A percentile compares a stretch with the other conserved stretches of the same genome.
These are phyloP conservation scores for Guaruba guarouba DNA, from an alignment of 2,113 vertebrate genomes.

Conservation along the genomic window DNA sequence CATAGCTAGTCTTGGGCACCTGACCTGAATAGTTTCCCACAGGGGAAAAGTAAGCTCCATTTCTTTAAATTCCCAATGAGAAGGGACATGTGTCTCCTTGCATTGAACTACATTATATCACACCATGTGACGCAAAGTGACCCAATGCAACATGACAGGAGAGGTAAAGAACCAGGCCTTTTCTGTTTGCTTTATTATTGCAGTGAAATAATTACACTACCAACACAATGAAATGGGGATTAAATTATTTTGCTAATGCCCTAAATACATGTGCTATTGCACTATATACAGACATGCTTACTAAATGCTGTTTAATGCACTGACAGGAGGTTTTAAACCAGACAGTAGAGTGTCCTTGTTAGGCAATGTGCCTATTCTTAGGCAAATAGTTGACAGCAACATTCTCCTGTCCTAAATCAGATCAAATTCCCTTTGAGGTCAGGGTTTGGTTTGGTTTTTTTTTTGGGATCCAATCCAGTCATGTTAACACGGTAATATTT, in stretches of 20 bases:
- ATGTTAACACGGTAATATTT: background rate
- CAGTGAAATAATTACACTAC: background rate
- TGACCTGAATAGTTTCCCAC: constrained; percentile 74
- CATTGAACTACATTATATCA: constrained; percentile 76
- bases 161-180: constrained; percentile 67
- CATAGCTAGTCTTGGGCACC: constrained; percentile 68
- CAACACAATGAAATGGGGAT: background rate
- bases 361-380: constrained; percentile 32
- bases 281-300: background rate
- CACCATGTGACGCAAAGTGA: constrained; percentile 70
- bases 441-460: background rate
- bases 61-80: constrained; percentile 75
- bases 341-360: background rate
- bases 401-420: constrained; percentile 34
- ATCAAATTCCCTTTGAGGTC: constrained; percentile 9
- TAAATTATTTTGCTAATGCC: background rate
- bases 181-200: background rate
- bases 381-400: constrained; percentile 36
- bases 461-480: background rate
- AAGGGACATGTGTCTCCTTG: constrained; percentile 83
- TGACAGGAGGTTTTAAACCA: constrained; percentile 5
- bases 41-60: constrained; percentile 70
- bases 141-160: constrained; percentile 69
- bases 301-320: background rate
- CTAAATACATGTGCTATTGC: background rate